Evolutionary conservation across 37 sponge, comb jelly and placozoan species (phyloP).

Genomic region (Tethya wilhelma): DNA sequence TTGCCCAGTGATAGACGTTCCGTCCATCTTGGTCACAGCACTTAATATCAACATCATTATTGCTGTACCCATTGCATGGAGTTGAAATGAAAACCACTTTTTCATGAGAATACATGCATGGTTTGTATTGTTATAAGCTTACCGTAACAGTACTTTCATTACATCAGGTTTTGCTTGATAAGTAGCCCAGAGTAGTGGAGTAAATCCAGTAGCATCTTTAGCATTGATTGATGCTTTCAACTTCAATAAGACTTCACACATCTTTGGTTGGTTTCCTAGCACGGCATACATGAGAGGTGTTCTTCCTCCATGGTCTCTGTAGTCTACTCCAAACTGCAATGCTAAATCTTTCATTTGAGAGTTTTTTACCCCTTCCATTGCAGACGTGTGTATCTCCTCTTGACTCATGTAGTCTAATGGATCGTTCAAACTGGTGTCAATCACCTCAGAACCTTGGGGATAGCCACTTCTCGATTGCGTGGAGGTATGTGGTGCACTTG

Average conservation of each 20-base stretch:
- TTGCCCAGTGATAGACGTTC: slow-evolving; percentile 78
- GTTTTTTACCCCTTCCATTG: slow-evolving; percentile 67
- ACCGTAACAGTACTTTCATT: slow-evolving; percentile 74
- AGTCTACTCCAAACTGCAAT: slow-evolving; percentile 72
- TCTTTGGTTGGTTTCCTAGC: slow-evolving; percentile 78
- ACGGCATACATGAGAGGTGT: slow-evolving; percentile 93
- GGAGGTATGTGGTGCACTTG: not conserved
- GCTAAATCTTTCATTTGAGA: slow-evolving; percentile 58
- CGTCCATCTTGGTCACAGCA: slow-evolving; percentile 56
- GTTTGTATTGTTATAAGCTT: not conserved
- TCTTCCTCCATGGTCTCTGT: slow-evolving; percentile 72
- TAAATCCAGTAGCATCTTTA: slow-evolving; percentile 47
- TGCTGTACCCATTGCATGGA: not conserved
- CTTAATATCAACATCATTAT: slow-evolving; percentile 52
- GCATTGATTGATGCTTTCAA: slow-evolving; percentile 68
- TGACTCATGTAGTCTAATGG: slow-evolving; percentile 16
- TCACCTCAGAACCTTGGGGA: not conserved
- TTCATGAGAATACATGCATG: not conserved
- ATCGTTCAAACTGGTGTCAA: not conserved
- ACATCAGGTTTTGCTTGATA: slow-evolving; percentile 59
- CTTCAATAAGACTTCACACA: slow-evolving; percentile 72
- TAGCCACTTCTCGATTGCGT: not conserved
- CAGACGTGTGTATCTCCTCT: slow-evolving; percentile 70
- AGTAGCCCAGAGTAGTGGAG: slow-evolving; percentile 84
- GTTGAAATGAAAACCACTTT: not conserved